phyloP scores from a whole-genome alignment of 2,113 vertebrate species.

The Nerophis ophidion region DNA sequence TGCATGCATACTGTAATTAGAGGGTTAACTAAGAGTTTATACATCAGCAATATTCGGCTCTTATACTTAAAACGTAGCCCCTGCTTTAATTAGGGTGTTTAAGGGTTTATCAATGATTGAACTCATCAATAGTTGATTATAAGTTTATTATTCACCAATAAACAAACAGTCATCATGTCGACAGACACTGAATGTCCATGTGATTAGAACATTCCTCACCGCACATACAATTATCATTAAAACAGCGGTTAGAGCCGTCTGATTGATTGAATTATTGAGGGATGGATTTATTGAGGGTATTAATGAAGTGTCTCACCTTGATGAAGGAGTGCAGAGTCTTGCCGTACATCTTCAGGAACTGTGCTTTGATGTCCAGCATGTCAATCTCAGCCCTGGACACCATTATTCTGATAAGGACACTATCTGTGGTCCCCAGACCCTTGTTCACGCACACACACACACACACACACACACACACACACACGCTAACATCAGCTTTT shows the following conservation, averaged over 20 bases:
- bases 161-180: neutral
- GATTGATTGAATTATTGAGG: constrained; percentile 16
- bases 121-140: too few species aligned
- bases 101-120: too few species aligned
- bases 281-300: neutral
- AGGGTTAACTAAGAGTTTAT: too few species aligned
- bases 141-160: neutral
- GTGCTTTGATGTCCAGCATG: constrained; percentile 85
- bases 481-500: neutral
- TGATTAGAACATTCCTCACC: too few species aligned
- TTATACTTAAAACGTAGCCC: too few species aligned
- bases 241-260: neutral
- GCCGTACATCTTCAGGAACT: constrained; percentile 85
- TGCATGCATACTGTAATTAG: too few species aligned
- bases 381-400: constrained; percentile 89
- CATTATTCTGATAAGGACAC: constrained; percentile 87
- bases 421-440: constrained; percentile 92
- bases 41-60: too few species aligned
- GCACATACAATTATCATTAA: too few species aligned
- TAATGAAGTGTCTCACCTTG: constrained; percentile 72
- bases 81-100: too few species aligned
- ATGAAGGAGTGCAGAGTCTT: constrained; percentile 94
- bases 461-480: neutral
- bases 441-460: constrained; percentile 34
- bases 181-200: neutral